Percentiles rank a stretch among this genome's conserved stretches.
Conservation (phyloP, 2,888 invertebrate species). For the Scelioninae gen. 2 region DNA sequence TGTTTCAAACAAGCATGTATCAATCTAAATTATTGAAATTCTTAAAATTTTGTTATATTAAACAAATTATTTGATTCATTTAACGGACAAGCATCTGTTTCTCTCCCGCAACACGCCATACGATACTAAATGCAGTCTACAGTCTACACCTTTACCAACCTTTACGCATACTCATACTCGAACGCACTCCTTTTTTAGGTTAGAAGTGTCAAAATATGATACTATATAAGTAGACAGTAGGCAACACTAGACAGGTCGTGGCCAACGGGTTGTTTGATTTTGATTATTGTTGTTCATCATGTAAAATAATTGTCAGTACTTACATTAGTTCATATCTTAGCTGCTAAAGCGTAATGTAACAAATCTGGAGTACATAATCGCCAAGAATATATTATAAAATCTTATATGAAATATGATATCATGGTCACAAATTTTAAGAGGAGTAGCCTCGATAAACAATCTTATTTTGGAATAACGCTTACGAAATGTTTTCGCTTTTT, state of each 20-base stretch:
- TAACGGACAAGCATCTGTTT: background rate
- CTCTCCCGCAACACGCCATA: background rate
- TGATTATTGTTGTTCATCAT: conserved; percentile 5
- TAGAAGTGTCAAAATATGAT: conserved; percentile 13
- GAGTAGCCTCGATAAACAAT: conserved; percentile 11
- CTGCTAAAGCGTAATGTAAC: background rate
- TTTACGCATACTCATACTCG: background rate
- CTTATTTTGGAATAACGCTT: conserved; percentile 5
- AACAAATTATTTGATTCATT: background rate
- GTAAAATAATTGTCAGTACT: background rate
- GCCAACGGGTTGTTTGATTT: background rate
- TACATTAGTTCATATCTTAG: background rate
- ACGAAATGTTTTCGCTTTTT: conserved; percentile 8
- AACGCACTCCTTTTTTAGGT: conserved; percentile 7
- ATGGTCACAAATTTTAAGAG: conserved; percentile 34
- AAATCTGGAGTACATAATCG: background rate
- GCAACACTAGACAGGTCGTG: background rate
- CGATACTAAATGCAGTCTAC: no score
- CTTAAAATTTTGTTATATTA: background rate
- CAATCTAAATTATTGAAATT: background rate
- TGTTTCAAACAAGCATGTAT: background rate
- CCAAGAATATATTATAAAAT: background rate
- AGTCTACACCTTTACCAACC: no score
- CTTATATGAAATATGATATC: conserved; percentile 27
- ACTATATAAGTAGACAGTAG: background rate